Evolutionary conservation across 2,113 vertebrate species (phyloP).

Genomic region (Rhineura floridana): DNA sequence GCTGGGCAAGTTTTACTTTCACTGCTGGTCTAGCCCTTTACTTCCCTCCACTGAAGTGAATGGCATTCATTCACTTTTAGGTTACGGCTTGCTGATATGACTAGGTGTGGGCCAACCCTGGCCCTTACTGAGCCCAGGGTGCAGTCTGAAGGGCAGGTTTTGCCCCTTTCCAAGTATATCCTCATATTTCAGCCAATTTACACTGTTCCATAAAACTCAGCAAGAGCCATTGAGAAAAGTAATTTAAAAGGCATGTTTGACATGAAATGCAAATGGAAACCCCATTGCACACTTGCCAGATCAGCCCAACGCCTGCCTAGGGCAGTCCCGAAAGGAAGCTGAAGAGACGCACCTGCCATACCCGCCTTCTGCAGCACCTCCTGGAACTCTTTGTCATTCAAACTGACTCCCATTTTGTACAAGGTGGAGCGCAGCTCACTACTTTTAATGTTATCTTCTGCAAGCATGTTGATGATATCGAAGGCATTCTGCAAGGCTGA

Average conservation of each 20-base stretch:
- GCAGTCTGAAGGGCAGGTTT: neutral
- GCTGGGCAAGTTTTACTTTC: too few relatives aligned
- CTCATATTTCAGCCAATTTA: too few relatives aligned
- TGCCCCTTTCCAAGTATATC: neutral
- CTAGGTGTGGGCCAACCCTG: neutral
- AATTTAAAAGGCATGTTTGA: too few relatives aligned
- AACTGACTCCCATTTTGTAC: constrained; percentile 34
- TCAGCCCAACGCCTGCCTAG: neutral
- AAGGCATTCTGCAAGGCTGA: constrained; percentile 30
- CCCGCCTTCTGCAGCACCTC: constrained; percentile 18
- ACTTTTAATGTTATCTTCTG: neutral
- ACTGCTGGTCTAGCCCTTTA: neutral
- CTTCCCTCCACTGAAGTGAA: neutral
- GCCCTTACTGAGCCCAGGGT: neutral
- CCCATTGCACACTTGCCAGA: neutral
- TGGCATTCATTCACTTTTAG: neutral
- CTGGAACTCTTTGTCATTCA: constrained; percentile 36
- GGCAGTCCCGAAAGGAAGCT: neutral
- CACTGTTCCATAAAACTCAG: too few relatives aligned
- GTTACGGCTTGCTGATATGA: neutral
- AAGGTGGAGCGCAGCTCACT: constrained; percentile 36
- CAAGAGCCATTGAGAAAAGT: too few relatives aligned
- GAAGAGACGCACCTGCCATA: constrained; percentile 32
- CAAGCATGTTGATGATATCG: constrained; percentile 18
- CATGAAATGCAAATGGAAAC: neutral